A percentile compares a stretch with the other conserved stretches of the same genome.
These are phyloP conservation scores for Manacus vitellinus DNA, from an alignment of 2,113 vertebrate genomes.

Conservation along the genomic window DNA sequence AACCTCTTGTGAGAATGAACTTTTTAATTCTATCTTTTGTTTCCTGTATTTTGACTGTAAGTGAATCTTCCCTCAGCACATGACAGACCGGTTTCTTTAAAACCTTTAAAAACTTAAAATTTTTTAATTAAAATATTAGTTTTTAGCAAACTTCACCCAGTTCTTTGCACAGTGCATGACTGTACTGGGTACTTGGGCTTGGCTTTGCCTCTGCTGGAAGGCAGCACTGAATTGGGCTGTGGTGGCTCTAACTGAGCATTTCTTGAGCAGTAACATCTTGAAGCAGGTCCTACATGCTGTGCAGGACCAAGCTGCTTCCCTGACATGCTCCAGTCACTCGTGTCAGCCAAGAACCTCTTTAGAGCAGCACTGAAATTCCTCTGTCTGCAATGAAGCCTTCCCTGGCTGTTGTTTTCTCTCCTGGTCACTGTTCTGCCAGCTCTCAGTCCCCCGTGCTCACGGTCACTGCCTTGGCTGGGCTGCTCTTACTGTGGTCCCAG, in stretches of 20 bases:
- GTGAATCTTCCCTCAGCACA: not conserved
- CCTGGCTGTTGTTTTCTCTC: not conserved
- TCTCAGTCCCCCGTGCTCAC: fast-evolving
- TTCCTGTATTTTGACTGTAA: not conserved
- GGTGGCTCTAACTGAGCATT: not conserved
- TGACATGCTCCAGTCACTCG: not conserved
- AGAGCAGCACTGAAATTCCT: not conserved
- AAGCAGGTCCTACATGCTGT: not conserved
- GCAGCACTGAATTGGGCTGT: not conserved
- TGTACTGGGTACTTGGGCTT: not conserved
- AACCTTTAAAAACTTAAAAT: not conserved
- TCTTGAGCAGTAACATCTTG: not conserved
- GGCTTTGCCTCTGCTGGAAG: not conserved
- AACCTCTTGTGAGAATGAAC: not conserved
- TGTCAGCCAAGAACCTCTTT: not conserved
- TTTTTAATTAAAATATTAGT: fast-evolving
- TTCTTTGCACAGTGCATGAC: not conserved
- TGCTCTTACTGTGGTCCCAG: not conserved
- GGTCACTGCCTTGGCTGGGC: not conserved
- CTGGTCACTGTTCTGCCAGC: not conserved
- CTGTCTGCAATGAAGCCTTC: not conserved
- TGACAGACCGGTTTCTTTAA: not conserved
- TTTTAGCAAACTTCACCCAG: not conserved
- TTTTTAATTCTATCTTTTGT: not conserved
- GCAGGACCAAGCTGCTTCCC: constrained; percentile 13